A percentile compares a stretch with the other conserved stretches of the same genome.
Conservation (phyloP, 2,888 invertebrate species). For the Hyposoter didymator region DNA sequence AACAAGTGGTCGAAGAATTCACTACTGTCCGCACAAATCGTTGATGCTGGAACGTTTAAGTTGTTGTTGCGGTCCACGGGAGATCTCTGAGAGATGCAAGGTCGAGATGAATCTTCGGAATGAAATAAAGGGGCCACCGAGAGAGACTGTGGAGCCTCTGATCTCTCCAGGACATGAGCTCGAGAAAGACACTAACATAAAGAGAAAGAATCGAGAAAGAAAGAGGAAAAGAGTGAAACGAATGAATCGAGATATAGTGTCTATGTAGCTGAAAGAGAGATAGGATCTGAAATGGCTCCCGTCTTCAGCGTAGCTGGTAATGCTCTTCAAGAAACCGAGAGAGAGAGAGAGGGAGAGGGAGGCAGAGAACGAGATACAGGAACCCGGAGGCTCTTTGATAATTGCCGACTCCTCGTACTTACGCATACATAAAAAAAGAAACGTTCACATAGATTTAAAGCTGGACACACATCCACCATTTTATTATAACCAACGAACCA, state of each 20-base stretch:
- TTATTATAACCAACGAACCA: constrained; percentile 33
- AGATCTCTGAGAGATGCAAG: constrained; percentile 70
- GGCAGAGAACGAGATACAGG: constrained; percentile 31
- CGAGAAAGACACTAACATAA: constrained; percentile 31
- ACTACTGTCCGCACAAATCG: constrained; percentile 56
- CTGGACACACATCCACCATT: constrained; percentile 31
- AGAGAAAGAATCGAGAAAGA: constrained; percentile 42
- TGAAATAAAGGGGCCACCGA: constrained; percentile 73
- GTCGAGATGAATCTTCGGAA: constrained; percentile 73
- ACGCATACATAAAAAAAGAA: constrained; percentile 39
- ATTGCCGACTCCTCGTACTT: constrained; percentile 74
- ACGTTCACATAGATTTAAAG: neutral
- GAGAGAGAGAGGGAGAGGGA: constrained; percentile 14
- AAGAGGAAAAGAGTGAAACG: constrained; percentile 19
- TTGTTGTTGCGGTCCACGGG: constrained; percentile 64
- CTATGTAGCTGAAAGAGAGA: constrained; percentile 69
- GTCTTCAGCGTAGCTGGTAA: constrained; percentile 83
- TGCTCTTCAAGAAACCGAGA: constrained; percentile 61
- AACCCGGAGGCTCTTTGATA: constrained; percentile 77
- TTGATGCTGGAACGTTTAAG: constrained; percentile 48
- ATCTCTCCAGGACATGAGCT: constrained; percentile 29
- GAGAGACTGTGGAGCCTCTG: constrained; percentile 32
- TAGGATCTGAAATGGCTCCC: constrained; percentile 82
- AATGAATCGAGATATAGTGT: constrained; percentile 63
- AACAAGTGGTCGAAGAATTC: constrained; percentile 51